These are phyloP conservation scores for Engraulis encrasicolus DNA, from an alignment of 2,113 vertebrate genomes.

Conservation along the genomic window DNA sequence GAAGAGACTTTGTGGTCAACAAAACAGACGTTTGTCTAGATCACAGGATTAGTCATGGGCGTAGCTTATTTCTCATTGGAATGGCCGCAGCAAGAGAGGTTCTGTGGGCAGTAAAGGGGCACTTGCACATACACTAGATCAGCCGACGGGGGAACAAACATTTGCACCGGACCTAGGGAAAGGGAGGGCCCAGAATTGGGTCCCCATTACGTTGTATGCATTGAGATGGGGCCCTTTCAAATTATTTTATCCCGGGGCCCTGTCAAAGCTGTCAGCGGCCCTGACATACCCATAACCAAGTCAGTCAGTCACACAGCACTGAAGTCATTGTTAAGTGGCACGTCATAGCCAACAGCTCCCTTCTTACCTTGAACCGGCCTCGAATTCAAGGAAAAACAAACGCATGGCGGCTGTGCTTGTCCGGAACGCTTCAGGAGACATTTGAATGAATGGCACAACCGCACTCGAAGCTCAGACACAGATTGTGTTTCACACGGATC, in stretches of 20 bases:
- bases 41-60: background rate
- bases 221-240: too few relatives aligned
- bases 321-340: too few relatives aligned
- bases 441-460: background rate
- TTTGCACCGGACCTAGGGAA: too few relatives aligned
- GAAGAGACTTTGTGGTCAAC: too few relatives aligned
- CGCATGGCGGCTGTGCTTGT: background rate
- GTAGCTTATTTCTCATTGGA: background rate
- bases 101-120: background rate
- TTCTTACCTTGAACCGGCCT: background rate
- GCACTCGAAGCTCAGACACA: background rate
- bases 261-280: too few relatives aligned
- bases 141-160: too few relatives aligned
- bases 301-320: too few relatives aligned
- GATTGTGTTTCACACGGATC: background rate
- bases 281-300: too few relatives aligned
- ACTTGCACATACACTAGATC: too few relatives aligned
- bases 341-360: background rate
- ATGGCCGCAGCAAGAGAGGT: background rate
- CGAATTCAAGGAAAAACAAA: background rate
- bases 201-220: too few relatives aligned
- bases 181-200: too few relatives aligned
- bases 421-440: background rate
- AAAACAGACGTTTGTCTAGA: background rate
- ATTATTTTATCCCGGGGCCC: too few relatives aligned